Conservation (phyloP, 2,113 vertebrate genomes). For the Parotia lawesii region DNA sequence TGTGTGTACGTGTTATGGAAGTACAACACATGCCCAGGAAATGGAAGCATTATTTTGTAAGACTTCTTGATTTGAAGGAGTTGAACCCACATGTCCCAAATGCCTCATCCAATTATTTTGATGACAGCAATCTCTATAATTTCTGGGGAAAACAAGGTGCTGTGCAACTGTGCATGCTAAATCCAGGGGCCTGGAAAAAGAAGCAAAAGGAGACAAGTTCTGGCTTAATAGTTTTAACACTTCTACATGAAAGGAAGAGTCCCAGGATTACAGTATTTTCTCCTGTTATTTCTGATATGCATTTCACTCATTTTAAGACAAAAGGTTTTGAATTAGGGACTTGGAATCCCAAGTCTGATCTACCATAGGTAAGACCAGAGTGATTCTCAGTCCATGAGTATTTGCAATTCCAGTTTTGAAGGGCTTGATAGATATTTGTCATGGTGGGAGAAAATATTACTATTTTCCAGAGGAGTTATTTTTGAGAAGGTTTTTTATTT, state of each 20-base stretch:
- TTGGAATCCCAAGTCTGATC: not conserved
- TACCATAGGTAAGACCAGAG: not conserved
- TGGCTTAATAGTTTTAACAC: not conserved
- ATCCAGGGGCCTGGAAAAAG: not conserved
- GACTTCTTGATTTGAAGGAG: not conserved
- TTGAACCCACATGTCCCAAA: slow-evolving; percentile 11
- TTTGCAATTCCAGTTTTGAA: not conserved
- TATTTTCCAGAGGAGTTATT: not conserved
- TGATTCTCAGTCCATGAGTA: not conserved
- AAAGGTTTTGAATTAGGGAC: not conserved
- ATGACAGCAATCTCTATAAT: not conserved
- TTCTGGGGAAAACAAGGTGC: not conserved
- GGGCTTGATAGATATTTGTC: not conserved
- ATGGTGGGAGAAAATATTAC: not conserved
- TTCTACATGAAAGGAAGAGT: not conserved
- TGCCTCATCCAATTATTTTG: not conserved
- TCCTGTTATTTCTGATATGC: not conserved
- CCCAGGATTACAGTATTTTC: not conserved
- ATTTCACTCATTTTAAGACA: not conserved
- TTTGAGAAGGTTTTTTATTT: not conserved
- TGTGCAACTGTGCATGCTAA: not conserved
- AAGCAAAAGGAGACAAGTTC: not conserved
- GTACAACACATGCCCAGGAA: not conserved
- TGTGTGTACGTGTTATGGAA: not conserved
- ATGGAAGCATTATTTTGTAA: not conserved